Evolutionary conservation across 2,888 invertebrate genomes (phyloP).

Genomic region (Drosophila peninsularis): DNA sequence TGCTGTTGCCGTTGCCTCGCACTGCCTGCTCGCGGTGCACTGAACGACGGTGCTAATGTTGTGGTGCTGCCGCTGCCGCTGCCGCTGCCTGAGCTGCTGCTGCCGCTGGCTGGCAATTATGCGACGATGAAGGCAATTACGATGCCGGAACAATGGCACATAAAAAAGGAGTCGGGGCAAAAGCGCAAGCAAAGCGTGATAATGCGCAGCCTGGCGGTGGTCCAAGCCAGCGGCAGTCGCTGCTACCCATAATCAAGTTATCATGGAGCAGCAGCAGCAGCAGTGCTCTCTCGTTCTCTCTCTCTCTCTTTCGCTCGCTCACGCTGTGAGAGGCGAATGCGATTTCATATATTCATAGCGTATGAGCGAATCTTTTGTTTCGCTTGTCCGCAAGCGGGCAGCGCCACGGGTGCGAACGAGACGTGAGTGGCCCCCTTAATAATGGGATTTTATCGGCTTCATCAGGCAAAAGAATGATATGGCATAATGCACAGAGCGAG

Average conservation of each 20-base stretch:
- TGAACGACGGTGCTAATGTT: conserved; percentile 64
- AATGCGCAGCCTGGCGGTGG: conserved; percentile 48
- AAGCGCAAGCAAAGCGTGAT: conserved; percentile 47
- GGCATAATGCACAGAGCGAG: conserved; percentile 79
- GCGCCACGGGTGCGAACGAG: conserved; percentile 72
- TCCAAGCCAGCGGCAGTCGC: conserved; percentile 30
- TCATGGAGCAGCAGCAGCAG: conserved; percentile 54
- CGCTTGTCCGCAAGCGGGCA: conserved; percentile 77
- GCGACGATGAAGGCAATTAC: conserved; percentile 83
- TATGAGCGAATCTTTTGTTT: conserved; percentile 84
- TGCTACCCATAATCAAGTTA: conserved; percentile 65
- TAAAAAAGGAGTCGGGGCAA: conserved; percentile 40
- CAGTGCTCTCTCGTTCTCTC: conserved; percentile 8
- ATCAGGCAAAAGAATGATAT: conserved; percentile 83
- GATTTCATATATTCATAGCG: conserved; percentile 83
- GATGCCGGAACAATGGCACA: conserved; percentile 77
- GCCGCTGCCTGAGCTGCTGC: conserved; percentile 22
- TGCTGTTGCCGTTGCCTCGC: conserved; percentile 26
- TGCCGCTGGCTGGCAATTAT: conserved; percentile 71
- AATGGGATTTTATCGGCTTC: conserved; percentile 85
- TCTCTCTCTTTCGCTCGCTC: not conserved
- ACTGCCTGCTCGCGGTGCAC: conserved; percentile 51
- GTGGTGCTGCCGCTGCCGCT: conserved; percentile 47
- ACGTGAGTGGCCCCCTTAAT: conserved; percentile 83
- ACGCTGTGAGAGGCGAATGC: conserved; percentile 53